Evolutionary conservation across 2,888 invertebrate genomes (phyloP), one percentile per base, ranked within the genome.

Genomic region (Hemicrepidius hirtus): DNA sequence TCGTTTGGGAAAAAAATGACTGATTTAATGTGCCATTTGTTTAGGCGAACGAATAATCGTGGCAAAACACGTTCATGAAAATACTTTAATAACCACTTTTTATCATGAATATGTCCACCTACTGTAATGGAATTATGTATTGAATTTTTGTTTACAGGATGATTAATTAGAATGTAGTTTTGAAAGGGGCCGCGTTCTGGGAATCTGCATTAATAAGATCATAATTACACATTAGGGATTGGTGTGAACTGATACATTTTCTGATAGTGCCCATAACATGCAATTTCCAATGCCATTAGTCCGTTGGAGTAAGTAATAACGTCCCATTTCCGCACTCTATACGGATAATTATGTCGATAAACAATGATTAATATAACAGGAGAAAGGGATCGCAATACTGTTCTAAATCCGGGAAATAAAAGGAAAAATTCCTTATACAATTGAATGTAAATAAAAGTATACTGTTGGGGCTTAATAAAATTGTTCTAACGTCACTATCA

Each of bases 61-160:
- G n/a, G 59, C 68, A 59, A 66, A 68, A 68, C 68, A 57, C 68
- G 60, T 68, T 44, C 59, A 68, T 68, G 68, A 68, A 67, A 68
- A 49, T 49, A 59, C 57, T 59, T 60, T 41, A 60, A 60, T 40
- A 41, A n/a, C 35, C 41, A 37, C n/a, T 24, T 60, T 40, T 60
- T 41, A 41, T 60, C 60, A 60, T 20, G 20, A 28, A n/a, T 55
- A 16, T 41, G 41, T n/a, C n/a, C 60, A 41, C 49, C 21, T 63
- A 46, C 32, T 32, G 32, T n/a, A 20, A 32, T 63, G 46, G 20
- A 40, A 60, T 41, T 60, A n/a, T n/a, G n/a, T 60, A 21, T 12
- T 2, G 13, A 13, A 40, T n/a, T 13, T 40, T 32, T 32, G 32
- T n/a, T n/a, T n/a, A n/a, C n/a, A n/a, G n/a, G n/a, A n/a, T n/a